phyloP scores from a whole-genome alignment of 2,797 vertebrate genomes.

The Lithobates sylvaticus region DNA sequence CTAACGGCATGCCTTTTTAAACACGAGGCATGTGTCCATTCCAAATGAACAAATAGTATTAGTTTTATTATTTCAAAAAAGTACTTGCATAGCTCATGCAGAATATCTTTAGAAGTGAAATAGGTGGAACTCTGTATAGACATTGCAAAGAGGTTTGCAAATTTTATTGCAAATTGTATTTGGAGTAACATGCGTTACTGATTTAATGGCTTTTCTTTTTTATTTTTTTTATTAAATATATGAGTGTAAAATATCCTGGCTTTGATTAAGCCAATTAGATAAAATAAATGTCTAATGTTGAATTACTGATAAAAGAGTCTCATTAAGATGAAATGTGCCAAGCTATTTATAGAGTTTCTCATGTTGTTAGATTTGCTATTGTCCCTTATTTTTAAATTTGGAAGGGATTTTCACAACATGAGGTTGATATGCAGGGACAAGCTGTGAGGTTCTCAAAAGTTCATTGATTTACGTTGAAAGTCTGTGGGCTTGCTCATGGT shows the following conservation, averaged over 20 bases:
- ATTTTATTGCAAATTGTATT: slow-evolving; percentile 37
- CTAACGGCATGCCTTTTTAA: too few relatives aligned
- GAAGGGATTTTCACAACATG: not conserved
- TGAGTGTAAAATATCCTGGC: slow-evolving; percentile 51
- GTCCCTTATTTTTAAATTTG: not conserved
- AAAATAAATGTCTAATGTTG: slow-evolving; percentile 46
- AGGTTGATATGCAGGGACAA: slow-evolving; percentile 9
- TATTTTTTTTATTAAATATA: slow-evolving; percentile 16
- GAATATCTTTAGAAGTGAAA: too few relatives aligned
- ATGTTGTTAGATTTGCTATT: slow-evolving; percentile 27
- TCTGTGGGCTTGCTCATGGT: not conserved
- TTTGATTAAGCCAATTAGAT: slow-evolving; percentile 54
- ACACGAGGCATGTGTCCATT: too few relatives aligned
- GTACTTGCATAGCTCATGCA: too few relatives aligned
- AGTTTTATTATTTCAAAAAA: too few relatives aligned
- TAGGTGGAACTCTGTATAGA: too few relatives aligned
- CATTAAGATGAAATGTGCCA: slow-evolving; percentile 50
- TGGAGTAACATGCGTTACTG: not conserved
- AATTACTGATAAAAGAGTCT: slow-evolving; percentile 48
- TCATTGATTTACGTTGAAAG: not conserved
- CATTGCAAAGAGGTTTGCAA: too few relatives aligned
- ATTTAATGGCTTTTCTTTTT: slow-evolving; percentile 33
- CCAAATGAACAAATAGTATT: too few relatives aligned
- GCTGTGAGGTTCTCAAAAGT: slow-evolving; percentile 15
- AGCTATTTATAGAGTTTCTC: slow-evolving; percentile 34